phyloP scores from a whole-genome alignment of 2,113 vertebrate species.

The Pristiophorus japonicus region DNA sequence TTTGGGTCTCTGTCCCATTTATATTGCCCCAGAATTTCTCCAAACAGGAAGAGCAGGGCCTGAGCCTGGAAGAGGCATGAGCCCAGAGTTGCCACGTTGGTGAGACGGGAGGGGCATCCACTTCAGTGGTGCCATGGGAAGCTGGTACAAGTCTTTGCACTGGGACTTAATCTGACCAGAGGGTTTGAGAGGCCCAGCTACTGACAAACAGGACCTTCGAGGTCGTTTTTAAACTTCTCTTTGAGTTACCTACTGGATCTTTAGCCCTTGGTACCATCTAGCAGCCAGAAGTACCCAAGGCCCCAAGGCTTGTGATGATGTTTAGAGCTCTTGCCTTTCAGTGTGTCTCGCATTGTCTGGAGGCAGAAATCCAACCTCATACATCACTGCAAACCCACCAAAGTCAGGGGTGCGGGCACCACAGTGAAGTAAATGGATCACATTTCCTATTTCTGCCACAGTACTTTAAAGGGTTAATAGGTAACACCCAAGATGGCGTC shows the following conservation, averaged over 20 bases:
- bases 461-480: background rate
- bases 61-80: background rate
- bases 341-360: background rate
- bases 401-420: background rate
- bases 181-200: too few relatives aligned
- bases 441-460: background rate
- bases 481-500: background rate
- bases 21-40: background rate
- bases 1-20: background rate
- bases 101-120: background rate
- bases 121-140: background rate
- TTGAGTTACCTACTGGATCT: background rate
- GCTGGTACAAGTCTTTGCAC: background rate
- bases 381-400: background rate
- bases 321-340: background rate
- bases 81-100: background rate
- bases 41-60: background rate
- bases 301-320: background rate
- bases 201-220: background rate
- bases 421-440: background rate
- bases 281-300: background rate
- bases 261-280: background rate
- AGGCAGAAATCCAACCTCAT: background rate
- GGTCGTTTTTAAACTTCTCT: background rate
- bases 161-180: background rate